A percentile compares a stretch with the other conserved stretches of the same genome.
Evolutionary conservation across 2,113 vertebrate species (phyloP).

Genomic region (Tragelaphus scriptus): DNA sequence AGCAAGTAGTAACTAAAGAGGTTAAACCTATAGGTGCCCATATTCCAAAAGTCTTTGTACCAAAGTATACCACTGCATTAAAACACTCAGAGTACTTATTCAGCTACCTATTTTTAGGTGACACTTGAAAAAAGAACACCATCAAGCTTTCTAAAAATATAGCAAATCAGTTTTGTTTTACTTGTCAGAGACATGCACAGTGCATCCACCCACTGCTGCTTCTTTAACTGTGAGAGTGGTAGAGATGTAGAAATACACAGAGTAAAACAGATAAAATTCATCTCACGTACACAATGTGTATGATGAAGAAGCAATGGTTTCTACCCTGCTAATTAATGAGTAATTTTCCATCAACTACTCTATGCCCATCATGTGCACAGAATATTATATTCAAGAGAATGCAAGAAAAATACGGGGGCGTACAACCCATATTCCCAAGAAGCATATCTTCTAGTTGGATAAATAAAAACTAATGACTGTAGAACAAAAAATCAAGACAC

Average conservation of each 20-base stretch:
- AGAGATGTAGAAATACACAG: slow-evolving; percentile 11
- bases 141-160: slow-evolving; percentile 63
- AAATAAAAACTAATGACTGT: not conserved
- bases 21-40: not conserved
- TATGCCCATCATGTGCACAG: not conserved
- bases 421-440: not conserved
- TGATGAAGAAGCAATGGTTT: not conserved
- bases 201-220: slow-evolving; percentile 48
- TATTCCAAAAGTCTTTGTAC: not conserved
- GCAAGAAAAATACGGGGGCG: slow-evolving; percentile 8
- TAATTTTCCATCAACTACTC: not conserved
- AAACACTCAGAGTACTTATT: slow-evolving; percentile 28
- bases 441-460: not conserved
- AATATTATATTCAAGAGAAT: not conserved
- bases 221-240: not conserved
- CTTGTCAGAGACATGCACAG: slow-evolving; percentile 43
- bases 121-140: slow-evolving; percentile 54
- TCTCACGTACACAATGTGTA: not conserved
- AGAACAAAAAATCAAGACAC: not conserved
- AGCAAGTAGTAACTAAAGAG: not conserved
- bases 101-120: slow-evolving; percentile 57
- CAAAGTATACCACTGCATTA: not conserved
- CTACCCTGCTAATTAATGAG: not conserved
- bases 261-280: slow-evolving; percentile 11
- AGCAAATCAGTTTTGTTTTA: slow-evolving; percentile 59